Evolutionary conservation across 1,140 invertebrate species (phyloP), one percentile per base, ranked within the genome.

Genomic region (Apis florea): DNA sequence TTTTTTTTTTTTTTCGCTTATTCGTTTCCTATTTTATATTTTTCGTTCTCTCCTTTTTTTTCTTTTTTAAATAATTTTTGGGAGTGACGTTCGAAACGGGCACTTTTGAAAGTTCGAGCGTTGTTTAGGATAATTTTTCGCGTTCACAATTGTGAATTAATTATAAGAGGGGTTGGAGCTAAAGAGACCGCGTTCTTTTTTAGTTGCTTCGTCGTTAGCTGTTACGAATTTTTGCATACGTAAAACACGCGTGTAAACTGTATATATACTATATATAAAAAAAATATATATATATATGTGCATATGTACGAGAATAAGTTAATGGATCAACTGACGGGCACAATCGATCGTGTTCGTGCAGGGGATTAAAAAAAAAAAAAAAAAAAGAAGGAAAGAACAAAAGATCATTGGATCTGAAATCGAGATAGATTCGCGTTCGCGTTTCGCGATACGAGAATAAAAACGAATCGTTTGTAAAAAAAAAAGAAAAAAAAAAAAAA

Each of bases 181-280:
- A 8, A 19, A 24, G 26, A 19, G 26, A 24, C 13, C 77, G 51
- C 12, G 69, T 26, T 26, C 15, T 66, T n/a, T 49, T 54, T 69
- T 69, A 53, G 26, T 75, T 63, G 47, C 58, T 51, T 66, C 49
- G 47, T 64, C 24, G 47, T 31, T 63, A 67, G 40, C 64, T 67
- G 64, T 67, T 67, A 71, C 53, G 26, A 54, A 71, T 54, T 67
- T 47, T 71, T 54, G 19, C 49, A 51, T 51, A 74, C 31, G 31
- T 26, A 56, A 17, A n/a, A 85, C 75, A 82, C 68, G 75, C 82
- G 83, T 83, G 80, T 83, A 81, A 85, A 71, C 13, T 26, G 10
- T 40, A 40, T 40, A 40, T 40, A 40, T 40, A 40, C 15, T 51
- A 51, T 40, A 59, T 61, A 31, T 73, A 47, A 40, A 40, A 40